Base-by-base conservation (phyloP, 2,797 vertebrate genomes). In the Varecia variegata region DNA sequence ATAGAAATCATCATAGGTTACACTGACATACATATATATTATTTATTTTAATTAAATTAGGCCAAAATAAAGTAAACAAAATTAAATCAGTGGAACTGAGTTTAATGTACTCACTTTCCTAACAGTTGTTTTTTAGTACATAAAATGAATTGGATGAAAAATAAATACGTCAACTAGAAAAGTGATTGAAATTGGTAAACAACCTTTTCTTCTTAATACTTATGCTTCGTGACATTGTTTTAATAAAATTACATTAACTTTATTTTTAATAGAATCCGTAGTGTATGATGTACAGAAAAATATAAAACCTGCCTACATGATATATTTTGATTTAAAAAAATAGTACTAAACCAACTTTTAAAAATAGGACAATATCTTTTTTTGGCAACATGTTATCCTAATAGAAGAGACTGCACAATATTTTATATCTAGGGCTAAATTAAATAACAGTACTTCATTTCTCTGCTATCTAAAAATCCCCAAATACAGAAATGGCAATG, bases 121-220 rank as follows among this genome's bases (percentile, higher is more conserved):
- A 84, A 81, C 6, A 50, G 12, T 17, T 54, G 18, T 35, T 43
- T 54, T n/a, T 88, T 43, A 52, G n/a, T 71, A 60, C 25, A 92
- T 32, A 79, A 84, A 77, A 88, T 27, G 74, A 14, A 65, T 2
- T 35, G 10, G 10, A 83, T 50, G 23, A 74, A 89, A 95, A 85
- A 60, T 7, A 54, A 80, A 45, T 62, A 58, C 3, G 60, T 52
- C 54, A 54, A 14, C 8, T n/a, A 47, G 58, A 79, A 11, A 67
- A 58, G 2, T 71, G 30, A 58, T n/a, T 77, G 50, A 85, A 88
- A 52, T 25, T 9, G 7, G 17, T 77, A 74, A 74, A 81, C 2
- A 21, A 0, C 6, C 14, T 92, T 74, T 27, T 60, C 38, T 79
- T 80, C 62, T 40, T 23, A 68, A 58, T 27, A 23, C 23, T 54